Conservation (phyloP, 2,113 vertebrate species). For the Hyaena hyaena region DNA sequence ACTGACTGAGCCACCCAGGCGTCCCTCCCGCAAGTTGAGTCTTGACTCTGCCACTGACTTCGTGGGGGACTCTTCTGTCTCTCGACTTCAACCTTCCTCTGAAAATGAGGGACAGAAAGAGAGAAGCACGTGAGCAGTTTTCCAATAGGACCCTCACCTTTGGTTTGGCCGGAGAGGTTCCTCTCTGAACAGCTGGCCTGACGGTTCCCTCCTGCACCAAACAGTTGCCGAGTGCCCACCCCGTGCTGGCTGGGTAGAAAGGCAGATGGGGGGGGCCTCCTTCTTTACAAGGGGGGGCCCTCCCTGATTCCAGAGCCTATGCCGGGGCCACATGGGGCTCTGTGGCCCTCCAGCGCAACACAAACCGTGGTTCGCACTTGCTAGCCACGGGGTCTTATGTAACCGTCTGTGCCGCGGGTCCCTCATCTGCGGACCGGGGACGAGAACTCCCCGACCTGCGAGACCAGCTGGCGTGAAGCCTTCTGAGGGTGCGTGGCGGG, state of each 20-base stretch:
- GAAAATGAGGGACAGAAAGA: neutral
- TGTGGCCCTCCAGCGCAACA: neutral
- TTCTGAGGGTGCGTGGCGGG: neutral
- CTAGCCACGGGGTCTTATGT: fast-evolving
- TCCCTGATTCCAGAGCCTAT: neutral
- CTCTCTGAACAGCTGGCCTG: neutral
- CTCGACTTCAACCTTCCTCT: neutral
- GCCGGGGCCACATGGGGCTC: fast-evolving
- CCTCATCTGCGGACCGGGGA: neutral
- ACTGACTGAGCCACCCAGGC: too few species aligned
- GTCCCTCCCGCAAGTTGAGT: too few species aligned
- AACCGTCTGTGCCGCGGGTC: neutral
- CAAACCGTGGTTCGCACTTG: neutral
- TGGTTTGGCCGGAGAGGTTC: neutral
- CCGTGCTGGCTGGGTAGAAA: fast-evolving
- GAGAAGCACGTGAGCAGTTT: fast-evolving
- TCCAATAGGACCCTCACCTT: fast-evolving
- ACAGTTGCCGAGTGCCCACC: fast-evolving
- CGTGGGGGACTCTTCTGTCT: neutral
- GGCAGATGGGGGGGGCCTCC: neutral
- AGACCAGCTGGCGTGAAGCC: neutral
- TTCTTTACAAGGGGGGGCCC: neutral
- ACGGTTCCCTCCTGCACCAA: fast-evolving
- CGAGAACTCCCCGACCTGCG: fast-evolving
- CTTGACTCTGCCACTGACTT: neutral